Conservation (phyloP, 2,797 vertebrate genomes). For the Epinephelus awoara region DNA sequence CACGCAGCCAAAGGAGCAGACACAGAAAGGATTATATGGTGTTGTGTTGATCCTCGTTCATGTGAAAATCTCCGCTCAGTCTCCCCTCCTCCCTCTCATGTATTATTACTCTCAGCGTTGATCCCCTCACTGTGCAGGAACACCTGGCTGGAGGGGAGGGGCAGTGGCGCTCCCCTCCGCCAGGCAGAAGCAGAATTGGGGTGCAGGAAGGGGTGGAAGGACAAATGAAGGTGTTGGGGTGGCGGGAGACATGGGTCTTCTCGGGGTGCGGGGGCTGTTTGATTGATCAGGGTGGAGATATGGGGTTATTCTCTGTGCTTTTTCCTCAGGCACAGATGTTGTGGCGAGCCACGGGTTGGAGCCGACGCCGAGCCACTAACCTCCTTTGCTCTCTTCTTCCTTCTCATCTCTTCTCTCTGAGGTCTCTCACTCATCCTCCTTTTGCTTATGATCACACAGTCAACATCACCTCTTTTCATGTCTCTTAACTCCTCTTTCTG, state of each 20-base stretch:
- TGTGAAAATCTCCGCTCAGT: constrained; percentile 87
- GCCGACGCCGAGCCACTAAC: constrained; percentile 55
- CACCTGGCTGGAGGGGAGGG: constrained; percentile 76
- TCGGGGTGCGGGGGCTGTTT: constrained; percentile 40
- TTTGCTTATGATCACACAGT: constrained; percentile 34
- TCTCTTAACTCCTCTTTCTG: constrained; percentile 15
- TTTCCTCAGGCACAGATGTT: constrained; percentile 76
- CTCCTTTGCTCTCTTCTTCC: constrained; percentile 49
- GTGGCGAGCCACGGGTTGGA: constrained; percentile 36
- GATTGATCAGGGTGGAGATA: constrained; percentile 39
- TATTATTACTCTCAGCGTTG: constrained; percentile 79
- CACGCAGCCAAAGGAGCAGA: constrained; percentile 60
- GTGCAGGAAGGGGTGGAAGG: constrained; percentile 44
- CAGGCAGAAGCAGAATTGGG: constrained; percentile 55
- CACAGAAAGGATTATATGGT: constrained; percentile 57
- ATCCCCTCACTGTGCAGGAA: constrained; percentile 81
- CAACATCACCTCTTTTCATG: constrained; percentile 33
- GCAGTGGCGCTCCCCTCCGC: constrained; percentile 53
- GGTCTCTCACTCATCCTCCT: constrained; percentile 38
- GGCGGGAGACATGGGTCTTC: constrained; percentile 20
- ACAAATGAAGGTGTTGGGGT: constrained; percentile 48
- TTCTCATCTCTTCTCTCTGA: constrained; percentile 42
- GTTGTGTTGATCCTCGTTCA: constrained; percentile 74
- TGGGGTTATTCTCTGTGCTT: constrained; percentile 83
- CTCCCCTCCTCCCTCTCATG: constrained; percentile 76